A percentile compares a stretch with the other conserved stretches of the same genome.
Conservation (phyloP, 2,113 vertebrate genomes). For the Chaetops frenatus region DNA sequence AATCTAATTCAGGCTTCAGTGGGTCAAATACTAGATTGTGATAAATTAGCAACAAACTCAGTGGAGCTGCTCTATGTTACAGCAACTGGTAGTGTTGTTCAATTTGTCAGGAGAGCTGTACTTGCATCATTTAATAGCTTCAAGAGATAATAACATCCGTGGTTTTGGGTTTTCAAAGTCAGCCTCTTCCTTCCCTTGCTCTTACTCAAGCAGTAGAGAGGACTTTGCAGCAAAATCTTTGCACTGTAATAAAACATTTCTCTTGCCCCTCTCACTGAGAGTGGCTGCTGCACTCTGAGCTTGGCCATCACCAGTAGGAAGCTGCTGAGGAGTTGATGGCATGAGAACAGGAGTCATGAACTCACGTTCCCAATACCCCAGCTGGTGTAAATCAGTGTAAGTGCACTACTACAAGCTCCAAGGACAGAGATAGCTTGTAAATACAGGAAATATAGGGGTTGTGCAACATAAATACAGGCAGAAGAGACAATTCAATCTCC, state of each 20-base stretch:
- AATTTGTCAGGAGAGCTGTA: neutral
- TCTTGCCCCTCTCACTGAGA: neutral
- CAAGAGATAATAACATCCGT: neutral
- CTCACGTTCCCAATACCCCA: neutral
- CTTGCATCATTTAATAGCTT: neutral
- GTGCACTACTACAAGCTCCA: neutral
- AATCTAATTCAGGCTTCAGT: neutral
- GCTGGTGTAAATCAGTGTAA: neutral
- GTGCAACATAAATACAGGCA: neutral
- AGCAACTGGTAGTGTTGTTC: neutral
- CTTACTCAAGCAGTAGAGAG: neutral
- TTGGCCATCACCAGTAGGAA: neutral
- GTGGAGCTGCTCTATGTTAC: neutral
- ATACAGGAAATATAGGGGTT: neutral
- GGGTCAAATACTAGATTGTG: neutral
- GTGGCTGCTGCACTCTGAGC: neutral
- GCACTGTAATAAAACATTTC: neutral
- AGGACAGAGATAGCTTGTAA: neutral
- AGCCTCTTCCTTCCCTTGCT: neutral
- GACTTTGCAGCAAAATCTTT: neutral
- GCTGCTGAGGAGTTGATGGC: neutral
- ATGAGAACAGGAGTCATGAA: neutral
- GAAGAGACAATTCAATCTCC: neutral
- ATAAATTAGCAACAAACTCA: conserved; percentile 5
- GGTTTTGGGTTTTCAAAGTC: neutral